phyloP scores from a whole-genome alignment of 2,113 vertebrate genomes.

The Tiliqua scincoides region DNA sequence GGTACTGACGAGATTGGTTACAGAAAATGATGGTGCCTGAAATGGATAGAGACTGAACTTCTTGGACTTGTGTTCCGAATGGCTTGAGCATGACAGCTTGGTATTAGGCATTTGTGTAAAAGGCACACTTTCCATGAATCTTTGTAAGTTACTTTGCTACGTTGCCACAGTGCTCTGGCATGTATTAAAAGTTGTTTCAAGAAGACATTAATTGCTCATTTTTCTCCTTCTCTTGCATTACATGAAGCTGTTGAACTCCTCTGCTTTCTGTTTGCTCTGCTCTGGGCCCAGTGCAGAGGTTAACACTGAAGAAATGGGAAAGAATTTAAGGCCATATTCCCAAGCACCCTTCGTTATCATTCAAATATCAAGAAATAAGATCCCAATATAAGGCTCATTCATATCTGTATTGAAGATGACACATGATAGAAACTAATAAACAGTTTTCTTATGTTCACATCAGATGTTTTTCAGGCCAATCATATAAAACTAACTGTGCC shows the following conservation, averaged over 20 bases:
- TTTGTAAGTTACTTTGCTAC: not conserved
- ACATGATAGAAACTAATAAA: not conserved
- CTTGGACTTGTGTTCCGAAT: not conserved
- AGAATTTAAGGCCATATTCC: not conserved
- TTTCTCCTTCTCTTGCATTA: not conserved
- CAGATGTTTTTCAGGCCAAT: not conserved
- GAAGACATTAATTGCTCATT: not conserved
- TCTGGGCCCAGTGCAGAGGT: not conserved
- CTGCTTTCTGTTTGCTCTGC: not conserved
- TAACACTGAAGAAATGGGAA: not conserved
- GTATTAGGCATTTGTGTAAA: not conserved
- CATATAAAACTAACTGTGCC: not conserved
- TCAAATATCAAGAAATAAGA: not conserved
- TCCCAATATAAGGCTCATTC: not conserved
- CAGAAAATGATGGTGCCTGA: not conserved
- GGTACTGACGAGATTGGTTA: not conserved
- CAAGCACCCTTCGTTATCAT: not conserved
- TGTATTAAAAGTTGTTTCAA: not conserved
- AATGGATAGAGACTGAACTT: not conserved
- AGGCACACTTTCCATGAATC: not conserved
- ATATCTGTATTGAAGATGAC: not conserved
- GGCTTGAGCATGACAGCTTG: fast-evolving
- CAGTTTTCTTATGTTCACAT: not conserved
- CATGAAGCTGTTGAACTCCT: not conserved
- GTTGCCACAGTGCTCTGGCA: not conserved